A percentile compares a stretch with the other conserved stretches of the same genome.
phyloP scores from a whole-genome alignment of 2,797 vertebrate genomes.

The Halcyon chelicuti region DNA sequence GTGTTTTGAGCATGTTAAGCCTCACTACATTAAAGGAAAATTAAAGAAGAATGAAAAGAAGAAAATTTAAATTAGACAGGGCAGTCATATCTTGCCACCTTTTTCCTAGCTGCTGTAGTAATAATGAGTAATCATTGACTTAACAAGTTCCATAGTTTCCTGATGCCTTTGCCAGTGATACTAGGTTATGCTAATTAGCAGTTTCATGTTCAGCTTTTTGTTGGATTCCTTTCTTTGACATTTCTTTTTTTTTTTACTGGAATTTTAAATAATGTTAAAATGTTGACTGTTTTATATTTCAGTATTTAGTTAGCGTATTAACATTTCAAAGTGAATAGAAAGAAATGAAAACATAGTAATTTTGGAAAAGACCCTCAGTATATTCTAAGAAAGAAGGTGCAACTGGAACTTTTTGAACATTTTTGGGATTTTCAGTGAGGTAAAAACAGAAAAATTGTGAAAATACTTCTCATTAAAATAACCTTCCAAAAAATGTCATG shows the following conservation, averaged over 20 bases:
- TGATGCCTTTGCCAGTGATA: background rate
- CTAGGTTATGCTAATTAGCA: background rate
- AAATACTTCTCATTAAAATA: background rate
- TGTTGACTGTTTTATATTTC: background rate
- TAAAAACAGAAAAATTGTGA: background rate
- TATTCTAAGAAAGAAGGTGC: background rate
- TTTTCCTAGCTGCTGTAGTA: background rate
- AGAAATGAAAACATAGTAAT: background rate
- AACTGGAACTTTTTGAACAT: background rate
- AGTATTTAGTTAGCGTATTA: background rate
- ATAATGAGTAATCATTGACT: background rate
- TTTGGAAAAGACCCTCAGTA: accelerated
- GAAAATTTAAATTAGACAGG: slow-evolving; percentile 2
- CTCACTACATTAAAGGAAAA: slow-evolving; percentile 1
- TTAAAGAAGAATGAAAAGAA: slow-evolving; percentile 11
- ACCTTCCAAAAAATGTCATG: background rate
- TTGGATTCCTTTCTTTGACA: background rate
- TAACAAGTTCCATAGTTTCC: background rate
- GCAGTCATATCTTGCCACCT: background rate
- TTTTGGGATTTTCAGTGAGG: background rate
- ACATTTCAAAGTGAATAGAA: background rate
- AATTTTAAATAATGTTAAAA: background rate
- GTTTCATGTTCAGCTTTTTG: background rate
- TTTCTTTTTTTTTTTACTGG: background rate
- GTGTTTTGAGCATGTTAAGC: background rate